These are phyloP conservation scores for Cerceris rybyensis DNA, from an alignment of 2,888 invertebrate genomes.

Conservation along the genomic window DNA sequence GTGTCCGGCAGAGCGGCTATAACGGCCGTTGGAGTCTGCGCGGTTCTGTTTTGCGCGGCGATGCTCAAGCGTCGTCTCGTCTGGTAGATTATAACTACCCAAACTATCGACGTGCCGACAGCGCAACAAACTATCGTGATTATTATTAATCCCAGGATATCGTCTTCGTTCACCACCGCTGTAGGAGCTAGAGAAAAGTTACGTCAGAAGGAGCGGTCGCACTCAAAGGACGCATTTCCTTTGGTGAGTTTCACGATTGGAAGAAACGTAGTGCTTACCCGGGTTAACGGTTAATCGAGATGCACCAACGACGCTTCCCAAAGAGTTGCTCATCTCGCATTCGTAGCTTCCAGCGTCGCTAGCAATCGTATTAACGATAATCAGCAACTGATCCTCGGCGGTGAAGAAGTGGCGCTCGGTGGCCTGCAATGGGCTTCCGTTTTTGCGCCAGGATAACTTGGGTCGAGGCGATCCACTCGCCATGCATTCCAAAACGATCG, in stretches of 20 bases:
- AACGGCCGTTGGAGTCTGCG: slow-evolving; percentile 63
- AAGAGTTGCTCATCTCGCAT: slow-evolving; percentile 93
- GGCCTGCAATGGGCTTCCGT: slow-evolving; percentile 87
- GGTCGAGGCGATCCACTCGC: slow-evolving; percentile 93
- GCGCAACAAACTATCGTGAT: slow-evolving; percentile 95
- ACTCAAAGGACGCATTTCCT: no score
- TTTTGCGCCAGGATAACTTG: slow-evolving; percentile 92
- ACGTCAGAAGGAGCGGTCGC: neutral
- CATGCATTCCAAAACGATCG: slow-evolving; percentile 94
- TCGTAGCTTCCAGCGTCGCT: slow-evolving; percentile 94
- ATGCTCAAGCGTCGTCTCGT: slow-evolving; percentile 87
- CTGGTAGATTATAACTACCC: slow-evolving; percentile 95
- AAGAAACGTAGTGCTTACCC: slow-evolving; percentile 73
- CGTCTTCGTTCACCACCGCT: slow-evolving; percentile 86
- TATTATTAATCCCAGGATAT: slow-evolving; percentile 93
- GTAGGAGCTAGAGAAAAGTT: slow-evolving; percentile 80
- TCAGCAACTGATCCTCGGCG: slow-evolving; percentile 92
- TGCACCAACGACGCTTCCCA: slow-evolving; percentile 89
- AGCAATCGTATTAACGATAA: slow-evolving; percentile 91
- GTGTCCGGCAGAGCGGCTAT: slow-evolving; percentile 68
- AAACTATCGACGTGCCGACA: slow-evolving; percentile 94
- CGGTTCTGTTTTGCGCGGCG: slow-evolving; percentile 60
- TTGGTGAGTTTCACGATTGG: no score
- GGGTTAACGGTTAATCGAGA: slow-evolving; percentile 89
- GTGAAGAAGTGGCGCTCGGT: slow-evolving; percentile 94